Conservation (phyloP, 2,113 vertebrate species). For the Alligator sinensis region DNA sequence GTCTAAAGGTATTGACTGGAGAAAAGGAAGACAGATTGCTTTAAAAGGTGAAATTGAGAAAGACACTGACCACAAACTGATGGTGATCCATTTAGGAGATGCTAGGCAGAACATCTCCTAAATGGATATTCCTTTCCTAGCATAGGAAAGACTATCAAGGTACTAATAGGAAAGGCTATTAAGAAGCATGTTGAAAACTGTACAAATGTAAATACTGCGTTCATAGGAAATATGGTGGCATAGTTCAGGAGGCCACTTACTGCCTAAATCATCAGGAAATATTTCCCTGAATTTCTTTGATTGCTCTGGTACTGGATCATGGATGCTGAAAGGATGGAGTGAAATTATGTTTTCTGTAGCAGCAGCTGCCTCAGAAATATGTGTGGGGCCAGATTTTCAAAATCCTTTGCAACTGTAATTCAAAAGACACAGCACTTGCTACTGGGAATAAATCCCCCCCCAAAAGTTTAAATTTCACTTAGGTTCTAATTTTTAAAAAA, state of each 20-base stretch:
- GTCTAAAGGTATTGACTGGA: neutral
- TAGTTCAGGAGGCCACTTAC: neutral
- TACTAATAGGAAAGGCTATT: neutral
- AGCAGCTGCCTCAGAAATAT: neutral
- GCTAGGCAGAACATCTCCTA: neutral
- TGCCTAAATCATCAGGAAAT: too few species aligned
- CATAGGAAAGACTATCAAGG: too few species aligned
- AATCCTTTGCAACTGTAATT: neutral
- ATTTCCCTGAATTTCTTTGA: neutral
- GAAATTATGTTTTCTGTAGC: neutral
- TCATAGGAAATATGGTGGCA: neutral
- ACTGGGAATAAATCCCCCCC: neutral
- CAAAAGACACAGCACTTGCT: neutral
- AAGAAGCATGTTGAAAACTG: neutral
- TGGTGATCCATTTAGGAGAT: neutral
- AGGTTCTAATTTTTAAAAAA: too few species aligned
- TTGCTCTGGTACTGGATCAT: neutral
- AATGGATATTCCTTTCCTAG: neutral
- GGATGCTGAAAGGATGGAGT: neutral
- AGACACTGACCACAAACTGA: neutral
- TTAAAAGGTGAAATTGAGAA: neutral
- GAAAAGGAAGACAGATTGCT: neutral
- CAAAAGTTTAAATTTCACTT: neutral
- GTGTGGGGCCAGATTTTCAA: neutral
- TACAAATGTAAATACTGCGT: neutral